Evolutionary conservation across 37 sponge, comb jelly and placozoan genomes (phyloP).

Genomic region (Geodia barretti): DNA sequence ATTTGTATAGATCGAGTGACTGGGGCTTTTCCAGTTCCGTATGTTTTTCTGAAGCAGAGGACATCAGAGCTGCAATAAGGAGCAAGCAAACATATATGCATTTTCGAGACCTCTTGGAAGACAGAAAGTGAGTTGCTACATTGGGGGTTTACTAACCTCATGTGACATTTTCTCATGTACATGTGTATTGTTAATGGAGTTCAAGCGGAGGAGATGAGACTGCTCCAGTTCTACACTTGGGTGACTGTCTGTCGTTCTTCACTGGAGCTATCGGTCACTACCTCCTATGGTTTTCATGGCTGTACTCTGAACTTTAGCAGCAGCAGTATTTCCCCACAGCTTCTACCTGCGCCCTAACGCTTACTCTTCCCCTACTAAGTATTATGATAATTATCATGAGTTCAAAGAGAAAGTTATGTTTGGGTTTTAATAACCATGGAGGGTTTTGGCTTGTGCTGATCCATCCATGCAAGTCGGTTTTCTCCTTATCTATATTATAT

Average conservation of each 20-base stretch:
- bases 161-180: too few relatives aligned
- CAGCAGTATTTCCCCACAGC: slow-evolving; percentile 9
- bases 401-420: background rate
- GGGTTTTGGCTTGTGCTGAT: slow-evolving; percentile 32
- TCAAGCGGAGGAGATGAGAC: slow-evolving; percentile 10
- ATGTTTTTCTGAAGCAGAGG: background rate
- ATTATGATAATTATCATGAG: background rate
- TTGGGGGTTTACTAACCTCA: too few relatives aligned
- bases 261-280: slow-evolving; percentile 17
- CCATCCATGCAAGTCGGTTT: background rate
- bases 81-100: slow-evolving; percentile 13
- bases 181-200: too few relatives aligned
- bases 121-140: slow-evolving; percentile 40
- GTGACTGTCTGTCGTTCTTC: slow-evolving; percentile 16
- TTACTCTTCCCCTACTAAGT: slow-evolving; percentile 14
- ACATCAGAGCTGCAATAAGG: background rate
- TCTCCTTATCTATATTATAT: background rate
- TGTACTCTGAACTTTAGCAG: slow-evolving; percentile 1
- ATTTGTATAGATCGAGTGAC: too few relatives aligned
- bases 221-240: background rate
- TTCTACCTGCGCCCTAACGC: slow-evolving; percentile 20
- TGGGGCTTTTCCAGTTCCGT: too few relatives aligned
- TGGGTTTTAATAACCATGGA: slow-evolving; percentile 31
- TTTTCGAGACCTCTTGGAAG: slow-evolving; percentile 24
- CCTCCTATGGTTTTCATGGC: slow-evolving; percentile 12